phyloP scores from a whole-genome alignment of 2,888 invertebrate genomes.

The Anthophora plumipes region DNA sequence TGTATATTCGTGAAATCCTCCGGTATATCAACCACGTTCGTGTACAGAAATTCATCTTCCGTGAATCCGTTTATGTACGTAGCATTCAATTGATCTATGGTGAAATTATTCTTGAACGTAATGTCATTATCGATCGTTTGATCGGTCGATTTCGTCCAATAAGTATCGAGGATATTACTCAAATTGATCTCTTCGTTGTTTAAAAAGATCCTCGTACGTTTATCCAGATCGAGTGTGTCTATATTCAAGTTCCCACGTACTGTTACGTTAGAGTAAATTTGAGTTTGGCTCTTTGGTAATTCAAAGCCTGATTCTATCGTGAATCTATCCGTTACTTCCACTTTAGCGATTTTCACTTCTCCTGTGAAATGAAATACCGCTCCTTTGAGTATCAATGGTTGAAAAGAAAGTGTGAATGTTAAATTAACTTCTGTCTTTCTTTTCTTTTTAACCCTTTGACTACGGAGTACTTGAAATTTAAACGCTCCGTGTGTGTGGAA shows the following conservation, averaged over 20 bases:
- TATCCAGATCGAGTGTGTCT: conserved; percentile 59
- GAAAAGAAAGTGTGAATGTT: neutral
- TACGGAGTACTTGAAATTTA: too few relatives aligned
- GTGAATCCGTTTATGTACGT: conserved; percentile 72
- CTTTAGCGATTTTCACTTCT: conserved; percentile 64
- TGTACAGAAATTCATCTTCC: conserved; percentile 75
- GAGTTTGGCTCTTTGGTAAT: conserved; percentile 56
- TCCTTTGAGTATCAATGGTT: neutral
- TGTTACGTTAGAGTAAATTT: conserved; percentile 74
- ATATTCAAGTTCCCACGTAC: conserved; percentile 73
- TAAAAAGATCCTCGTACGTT: conserved; percentile 43
- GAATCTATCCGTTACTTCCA: conserved; percentile 74
- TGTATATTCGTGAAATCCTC: conserved; percentile 60
- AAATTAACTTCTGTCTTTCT: too few relatives aligned
- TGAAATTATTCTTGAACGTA: conserved; percentile 68
- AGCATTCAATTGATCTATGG: conserved; percentile 71
- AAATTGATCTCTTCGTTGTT: conserved; percentile 54
- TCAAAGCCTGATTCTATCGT: conserved; percentile 51
- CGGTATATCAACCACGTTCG: conserved; percentile 63
- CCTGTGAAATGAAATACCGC: conserved; percentile 63
- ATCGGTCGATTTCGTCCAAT: conserved; percentile 78
- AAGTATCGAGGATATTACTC: conserved; percentile 51
- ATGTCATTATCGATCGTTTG: conserved; percentile 70
- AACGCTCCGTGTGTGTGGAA: too few relatives aligned
- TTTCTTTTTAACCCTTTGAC: too few relatives aligned